Conservation (phyloP, 1,140 invertebrate species). For the Ridgeia piscesae region DNA sequence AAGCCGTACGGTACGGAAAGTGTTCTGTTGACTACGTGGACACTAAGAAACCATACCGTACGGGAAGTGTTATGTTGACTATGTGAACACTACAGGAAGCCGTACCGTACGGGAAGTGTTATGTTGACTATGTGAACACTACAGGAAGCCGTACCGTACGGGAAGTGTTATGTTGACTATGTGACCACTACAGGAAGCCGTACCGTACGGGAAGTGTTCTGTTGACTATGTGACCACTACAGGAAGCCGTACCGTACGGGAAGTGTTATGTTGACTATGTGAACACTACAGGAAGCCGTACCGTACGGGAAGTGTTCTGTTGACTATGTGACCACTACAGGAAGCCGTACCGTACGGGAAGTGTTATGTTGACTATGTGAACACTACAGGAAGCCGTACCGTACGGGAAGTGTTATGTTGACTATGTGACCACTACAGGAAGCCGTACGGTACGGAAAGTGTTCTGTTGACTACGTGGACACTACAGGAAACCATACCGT, state of each 20-base stretch:
- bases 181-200: too few relatives aligned
- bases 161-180: too few relatives aligned
- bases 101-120: conserved; percentile 54
- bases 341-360: not conserved
- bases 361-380: too few relatives aligned
- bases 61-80: conserved; percentile 61
- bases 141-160: not conserved
- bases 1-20: not conserved
- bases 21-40: too few relatives aligned
- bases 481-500: not conserved
- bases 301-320: conserved; percentile 57
- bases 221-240: too few relatives aligned
- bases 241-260: not conserved
- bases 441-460: conserved; percentile 44
- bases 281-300: too few relatives aligned
- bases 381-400: not conserved
- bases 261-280: too few relatives aligned
- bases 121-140: too few relatives aligned
- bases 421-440: too few relatives aligned
- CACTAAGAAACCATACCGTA: not conserved
- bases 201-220: conserved; percentile 55
- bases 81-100: too few relatives aligned
- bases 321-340: too few relatives aligned
- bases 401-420: conserved; percentile 58
- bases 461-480: too few relatives aligned